Conservation (phyloP, 2,797 vertebrate genomes). For the Melanotaenia nigrans region DNA sequence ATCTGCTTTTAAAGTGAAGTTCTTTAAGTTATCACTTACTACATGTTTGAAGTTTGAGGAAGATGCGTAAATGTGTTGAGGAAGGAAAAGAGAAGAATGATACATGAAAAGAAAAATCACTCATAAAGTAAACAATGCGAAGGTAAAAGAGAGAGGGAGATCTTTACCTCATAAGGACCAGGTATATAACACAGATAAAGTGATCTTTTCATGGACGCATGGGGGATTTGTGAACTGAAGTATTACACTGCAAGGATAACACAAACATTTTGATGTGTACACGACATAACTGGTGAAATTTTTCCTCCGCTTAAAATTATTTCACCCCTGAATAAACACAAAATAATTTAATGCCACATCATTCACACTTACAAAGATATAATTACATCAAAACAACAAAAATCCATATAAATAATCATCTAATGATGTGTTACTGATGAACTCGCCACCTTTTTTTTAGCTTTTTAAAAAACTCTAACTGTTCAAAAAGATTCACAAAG, state of each 20-base stretch:
- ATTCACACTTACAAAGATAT: not conserved
- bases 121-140: constrained; percentile 29
- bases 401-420: too few species aligned
- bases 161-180: not conserved
- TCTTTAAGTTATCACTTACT: constrained; percentile 50
- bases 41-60: constrained; percentile 56
- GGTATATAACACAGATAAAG: not conserved
- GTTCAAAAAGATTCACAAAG: too few species aligned
- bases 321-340: not conserved
- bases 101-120: not conserved
- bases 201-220: not conserved
- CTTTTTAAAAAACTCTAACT: too few species aligned
- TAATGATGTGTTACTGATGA: too few species aligned
- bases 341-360: not conserved
- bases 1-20: constrained; percentile 51
- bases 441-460: too few species aligned
- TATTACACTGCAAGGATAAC: not conserved
- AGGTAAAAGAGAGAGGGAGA: not conserved
- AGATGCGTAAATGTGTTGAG: constrained; percentile 47
- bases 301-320: not conserved
- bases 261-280: not conserved
- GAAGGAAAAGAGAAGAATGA: constrained; percentile 3
- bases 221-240: constrained; percentile 3
- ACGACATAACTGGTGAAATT: constrained; percentile 1
- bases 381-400: too few species aligned